Evolutionary conservation across 2,888 invertebrate genomes (phyloP).

Genomic region (Drosophila fulvimacula): DNA sequence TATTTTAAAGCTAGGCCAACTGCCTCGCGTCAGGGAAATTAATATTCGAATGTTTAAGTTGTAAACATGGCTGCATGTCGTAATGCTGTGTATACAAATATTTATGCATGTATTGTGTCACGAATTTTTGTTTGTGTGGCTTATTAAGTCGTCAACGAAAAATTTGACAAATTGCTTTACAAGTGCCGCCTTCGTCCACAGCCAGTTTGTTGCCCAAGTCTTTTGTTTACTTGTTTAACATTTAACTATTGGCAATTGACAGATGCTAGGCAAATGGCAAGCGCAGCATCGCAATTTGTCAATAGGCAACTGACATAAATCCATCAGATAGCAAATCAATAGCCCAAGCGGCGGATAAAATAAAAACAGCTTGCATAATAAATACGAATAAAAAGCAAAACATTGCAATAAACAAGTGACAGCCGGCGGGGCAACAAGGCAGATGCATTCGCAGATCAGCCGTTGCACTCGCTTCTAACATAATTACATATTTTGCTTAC

Average conservation of each 20-base stretch:
- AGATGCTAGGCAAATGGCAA: constrained; percentile 21
- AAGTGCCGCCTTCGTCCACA: constrained; percentile 37
- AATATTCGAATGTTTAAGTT: constrained; percentile 28
- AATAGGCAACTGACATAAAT: constrained; percentile 70
- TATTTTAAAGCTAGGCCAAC: constrained; percentile 18
- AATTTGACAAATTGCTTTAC: constrained; percentile 53
- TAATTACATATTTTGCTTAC: constrained; percentile 72
- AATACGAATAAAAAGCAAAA: constrained; percentile 62
- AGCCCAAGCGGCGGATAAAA: constrained; percentile 21
- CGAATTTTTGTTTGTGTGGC: constrained; percentile 34
- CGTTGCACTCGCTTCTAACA: constrained; percentile 66
- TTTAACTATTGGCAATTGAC: constrained; percentile 51
- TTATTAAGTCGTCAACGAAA: constrained; percentile 53
- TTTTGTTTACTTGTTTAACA: constrained; percentile 44
- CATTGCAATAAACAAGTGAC: constrained; percentile 51
- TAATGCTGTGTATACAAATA: constrained; percentile 26
- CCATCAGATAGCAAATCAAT: constrained; percentile 67
- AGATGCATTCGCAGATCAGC: constrained; percentile 25
- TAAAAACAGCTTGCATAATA: constrained; percentile 64
- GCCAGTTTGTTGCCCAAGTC: constrained; percentile 55
- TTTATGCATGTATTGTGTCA: constrained; percentile 40
- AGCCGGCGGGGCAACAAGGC: constrained; percentile 5
- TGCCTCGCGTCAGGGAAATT: constrained; percentile 30
- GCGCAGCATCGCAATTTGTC: constrained; percentile 66
- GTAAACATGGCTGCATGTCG: constrained; percentile 27